These are phyloP conservation scores for Sarcophaga carnaria DNA, from an alignment of 2,888 invertebrate genomes.

Conservation along the genomic window DNA sequence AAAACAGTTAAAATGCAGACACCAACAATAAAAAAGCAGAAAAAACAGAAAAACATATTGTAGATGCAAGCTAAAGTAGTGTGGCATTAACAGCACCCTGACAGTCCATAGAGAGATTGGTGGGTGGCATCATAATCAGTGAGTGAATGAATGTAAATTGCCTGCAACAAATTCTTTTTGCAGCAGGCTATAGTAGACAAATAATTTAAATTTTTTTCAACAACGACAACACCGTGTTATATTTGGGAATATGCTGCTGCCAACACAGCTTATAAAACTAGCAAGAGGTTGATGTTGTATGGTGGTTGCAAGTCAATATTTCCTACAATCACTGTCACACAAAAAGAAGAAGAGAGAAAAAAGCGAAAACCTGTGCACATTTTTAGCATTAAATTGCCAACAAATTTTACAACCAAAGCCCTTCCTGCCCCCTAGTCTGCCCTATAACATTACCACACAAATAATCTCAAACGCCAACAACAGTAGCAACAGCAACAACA, in stretches of 20 bases:
- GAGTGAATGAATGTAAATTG: too few relatives aligned
- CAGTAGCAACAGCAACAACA: constrained; percentile 6
- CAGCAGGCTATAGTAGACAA: not conserved
- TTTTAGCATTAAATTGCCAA: constrained; percentile 50
- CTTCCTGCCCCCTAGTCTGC: not conserved
- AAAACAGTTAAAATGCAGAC: too few relatives aligned
- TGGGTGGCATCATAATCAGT: too few relatives aligned
- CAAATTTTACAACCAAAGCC: constrained; percentile 1
- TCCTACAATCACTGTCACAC: not conserved
- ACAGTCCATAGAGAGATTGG: too few relatives aligned
- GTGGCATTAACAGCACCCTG: constrained; percentile 13
- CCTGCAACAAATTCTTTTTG: too few relatives aligned
- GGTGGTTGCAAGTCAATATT: constrained; percentile 43
- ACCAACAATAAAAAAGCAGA: too few relatives aligned
- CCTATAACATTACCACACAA: constrained; percentile 47
- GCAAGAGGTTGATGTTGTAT: not conserved
- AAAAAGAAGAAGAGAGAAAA: not conserved
- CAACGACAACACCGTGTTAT: not conserved
- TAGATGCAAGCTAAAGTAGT: not conserved
- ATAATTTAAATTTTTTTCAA: not conserved
- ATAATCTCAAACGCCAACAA: constrained; percentile 53
- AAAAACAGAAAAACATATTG: not conserved
- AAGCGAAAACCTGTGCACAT: constrained; percentile 30
- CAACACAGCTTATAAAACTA: too few relatives aligned
- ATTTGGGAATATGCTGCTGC: not conserved